Evolutionary conservation across 2,113 vertebrate species (phyloP).

Genomic region (Parus major): DNA sequence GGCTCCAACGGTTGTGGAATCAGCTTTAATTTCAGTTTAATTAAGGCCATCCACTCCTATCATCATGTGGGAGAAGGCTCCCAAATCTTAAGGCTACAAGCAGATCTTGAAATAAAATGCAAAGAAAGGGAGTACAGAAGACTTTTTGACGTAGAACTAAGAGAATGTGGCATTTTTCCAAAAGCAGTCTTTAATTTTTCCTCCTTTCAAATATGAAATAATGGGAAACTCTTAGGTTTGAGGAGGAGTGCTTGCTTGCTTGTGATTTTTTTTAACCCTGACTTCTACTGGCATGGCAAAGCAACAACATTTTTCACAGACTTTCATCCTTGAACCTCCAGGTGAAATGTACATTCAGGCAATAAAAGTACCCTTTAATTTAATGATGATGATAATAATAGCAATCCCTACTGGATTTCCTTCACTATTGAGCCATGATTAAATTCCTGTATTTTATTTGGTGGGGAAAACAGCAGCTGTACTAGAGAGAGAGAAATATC

Average conservation of each 20-base stretch:
- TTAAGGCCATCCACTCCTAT: not conserved
- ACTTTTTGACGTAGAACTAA: not conserved
- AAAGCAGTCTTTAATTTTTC: not conserved
- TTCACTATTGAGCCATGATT: not conserved
- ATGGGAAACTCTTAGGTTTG: not conserved
- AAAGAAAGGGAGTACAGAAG: not conserved
- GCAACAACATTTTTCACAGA: not conserved
- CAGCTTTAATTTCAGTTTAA: not conserved
- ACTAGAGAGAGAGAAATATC: not conserved
- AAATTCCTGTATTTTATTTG: not conserved
- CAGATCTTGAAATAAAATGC: not conserved
- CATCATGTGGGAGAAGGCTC: not conserved
- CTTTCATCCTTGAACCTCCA: not conserved
- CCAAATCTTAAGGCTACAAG: not conserved
- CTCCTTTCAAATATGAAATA: not conserved
- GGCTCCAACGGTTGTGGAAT: not conserved
- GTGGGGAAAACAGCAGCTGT: not conserved
- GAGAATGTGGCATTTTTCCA: not conserved
- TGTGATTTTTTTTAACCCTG: not conserved
- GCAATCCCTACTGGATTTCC: not conserved
- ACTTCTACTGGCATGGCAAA: not conserved
- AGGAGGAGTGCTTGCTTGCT: not conserved
- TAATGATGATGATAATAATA: not conserved
- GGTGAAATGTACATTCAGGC: not conserved
- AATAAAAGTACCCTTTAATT: not conserved